Conservation (phyloP, 2,113 vertebrate species). For the Archilochus colubris region DNA sequence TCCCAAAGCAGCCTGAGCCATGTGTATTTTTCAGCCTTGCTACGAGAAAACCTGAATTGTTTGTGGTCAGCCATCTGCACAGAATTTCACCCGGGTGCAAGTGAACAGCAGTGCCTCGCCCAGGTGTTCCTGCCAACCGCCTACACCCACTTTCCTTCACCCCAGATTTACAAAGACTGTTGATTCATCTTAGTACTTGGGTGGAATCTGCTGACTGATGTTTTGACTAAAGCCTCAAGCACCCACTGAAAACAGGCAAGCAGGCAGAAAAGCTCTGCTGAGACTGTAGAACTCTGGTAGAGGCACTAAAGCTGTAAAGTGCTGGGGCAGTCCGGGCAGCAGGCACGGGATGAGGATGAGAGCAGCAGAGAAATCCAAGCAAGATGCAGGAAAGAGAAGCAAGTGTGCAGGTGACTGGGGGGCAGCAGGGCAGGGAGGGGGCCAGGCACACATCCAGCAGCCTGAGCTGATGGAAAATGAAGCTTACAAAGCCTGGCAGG, state of each 20-base stretch:
- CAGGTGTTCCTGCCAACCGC: background rate
- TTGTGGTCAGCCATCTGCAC: rapidly evolving
- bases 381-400: background rate
- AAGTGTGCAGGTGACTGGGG: background rate
- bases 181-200: background rate
- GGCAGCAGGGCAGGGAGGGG: background rate
- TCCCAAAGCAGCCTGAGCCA: background rate
- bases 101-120: background rate
- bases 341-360: rapidly evolving
- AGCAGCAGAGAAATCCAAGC: background rate
- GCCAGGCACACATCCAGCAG: background rate
- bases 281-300: background rate
- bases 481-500: background rate
- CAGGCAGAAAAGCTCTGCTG: background rate
- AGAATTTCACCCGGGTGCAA: background rate
- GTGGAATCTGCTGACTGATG: background rate
- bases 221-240: background rate
- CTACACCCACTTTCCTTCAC: background rate
- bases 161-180: background rate
- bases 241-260: background rate
- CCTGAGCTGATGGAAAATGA: background rate
- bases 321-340: background rate
- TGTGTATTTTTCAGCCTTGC: rapidly evolving
- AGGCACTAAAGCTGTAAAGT: rapidly evolving
- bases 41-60: background rate